Evolutionary conservation across 2,797 vertebrate species (phyloP).

Genomic region (Chelon labrosus): DNA sequence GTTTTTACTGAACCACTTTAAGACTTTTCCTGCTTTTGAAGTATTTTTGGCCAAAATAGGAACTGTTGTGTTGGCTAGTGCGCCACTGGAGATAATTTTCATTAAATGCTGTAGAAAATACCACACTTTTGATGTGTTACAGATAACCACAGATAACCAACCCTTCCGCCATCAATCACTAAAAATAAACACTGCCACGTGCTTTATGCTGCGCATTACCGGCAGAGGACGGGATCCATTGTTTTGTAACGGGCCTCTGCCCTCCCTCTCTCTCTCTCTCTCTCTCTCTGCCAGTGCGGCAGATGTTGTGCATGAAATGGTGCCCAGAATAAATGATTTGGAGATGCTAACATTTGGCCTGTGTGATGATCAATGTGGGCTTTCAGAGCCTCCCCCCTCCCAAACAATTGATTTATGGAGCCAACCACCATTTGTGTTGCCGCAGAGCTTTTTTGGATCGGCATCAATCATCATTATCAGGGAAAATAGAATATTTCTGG

Average conservation of each 20-base stretch:
- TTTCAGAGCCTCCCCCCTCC: conserved; percentile 49
- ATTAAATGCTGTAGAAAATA: too few relatives aligned
- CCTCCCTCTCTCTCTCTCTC: conserved; percentile 47
- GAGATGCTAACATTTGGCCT: conserved; percentile 67
- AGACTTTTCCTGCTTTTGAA: neutral
- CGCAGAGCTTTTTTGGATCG: conserved; percentile 41
- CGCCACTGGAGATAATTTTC: too few relatives aligned
- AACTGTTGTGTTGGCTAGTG: too few relatives aligned
- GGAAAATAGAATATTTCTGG: conserved; percentile 46
- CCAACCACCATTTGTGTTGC: conserved; percentile 52
- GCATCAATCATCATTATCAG: conserved; percentile 69
- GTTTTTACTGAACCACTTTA: neutral
- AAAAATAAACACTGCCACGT: neutral
- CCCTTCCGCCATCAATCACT: conserved; percentile 8
- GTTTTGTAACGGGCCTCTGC: conserved; percentile 41
- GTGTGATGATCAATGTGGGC: conserved; percentile 69
- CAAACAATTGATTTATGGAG: conserved; percentile 66
- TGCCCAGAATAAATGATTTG: conserved; percentile 61
- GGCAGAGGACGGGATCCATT: conserved; percentile 19
- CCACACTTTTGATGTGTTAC: conserved; percentile 1
- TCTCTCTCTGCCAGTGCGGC: conserved; percentile 51
- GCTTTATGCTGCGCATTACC: neutral
- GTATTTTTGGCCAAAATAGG: neutral
- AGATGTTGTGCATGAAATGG: conserved; percentile 66
- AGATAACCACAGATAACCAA: conserved; percentile 21